These are phyloP conservation scores for Allygus modestus DNA, from an alignment of 2,888 invertebrate species.

Conservation along the genomic window DNA sequence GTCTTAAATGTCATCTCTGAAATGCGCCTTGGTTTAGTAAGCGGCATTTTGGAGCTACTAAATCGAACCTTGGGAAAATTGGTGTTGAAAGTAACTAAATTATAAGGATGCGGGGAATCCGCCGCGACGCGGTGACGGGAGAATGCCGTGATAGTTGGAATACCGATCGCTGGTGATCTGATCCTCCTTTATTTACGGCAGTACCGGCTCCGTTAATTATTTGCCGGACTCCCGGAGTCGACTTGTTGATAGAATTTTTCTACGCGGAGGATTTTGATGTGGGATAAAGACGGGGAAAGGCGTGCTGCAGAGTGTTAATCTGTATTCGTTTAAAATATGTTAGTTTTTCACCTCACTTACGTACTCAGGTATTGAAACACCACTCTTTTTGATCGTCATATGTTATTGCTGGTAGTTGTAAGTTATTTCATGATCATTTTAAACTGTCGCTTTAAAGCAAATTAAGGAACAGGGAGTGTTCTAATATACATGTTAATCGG, in stretches of 20 bases:
- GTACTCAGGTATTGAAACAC: too few relatives aligned
- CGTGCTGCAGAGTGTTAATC: too few relatives aligned
- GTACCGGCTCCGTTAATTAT: conserved; percentile 37
- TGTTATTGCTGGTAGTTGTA: too few relatives aligned
- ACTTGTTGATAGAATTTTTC: conserved; percentile 3
- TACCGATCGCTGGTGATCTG: conserved; percentile 33
- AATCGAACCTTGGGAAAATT: conserved; percentile 42
- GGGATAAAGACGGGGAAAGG: neutral
- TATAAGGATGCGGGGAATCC: conserved; percentile 43
- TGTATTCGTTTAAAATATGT: too few relatives aligned
- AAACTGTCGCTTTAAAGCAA: too few relatives aligned
- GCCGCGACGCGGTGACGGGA: neutral
- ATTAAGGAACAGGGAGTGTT: too few relatives aligned
- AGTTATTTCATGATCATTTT: too few relatives aligned
- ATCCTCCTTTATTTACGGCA: conserved; percentile 41
- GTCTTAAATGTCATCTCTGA: conserved; percentile 43
- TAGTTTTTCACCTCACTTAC: too few relatives aligned
- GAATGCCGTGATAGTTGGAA: conserved; percentile 35
- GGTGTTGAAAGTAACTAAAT: conserved; percentile 39
- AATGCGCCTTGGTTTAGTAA: conserved; percentile 44
- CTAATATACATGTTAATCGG: too few relatives aligned
- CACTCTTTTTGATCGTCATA: too few relatives aligned
- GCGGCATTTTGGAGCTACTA: conserved; percentile 35
- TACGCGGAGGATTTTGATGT: neutral
- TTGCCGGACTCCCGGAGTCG: conserved; percentile 3